phyloP scores from a whole-genome alignment of 2,797 vertebrate species.

The Myotis findleyi region DNA sequence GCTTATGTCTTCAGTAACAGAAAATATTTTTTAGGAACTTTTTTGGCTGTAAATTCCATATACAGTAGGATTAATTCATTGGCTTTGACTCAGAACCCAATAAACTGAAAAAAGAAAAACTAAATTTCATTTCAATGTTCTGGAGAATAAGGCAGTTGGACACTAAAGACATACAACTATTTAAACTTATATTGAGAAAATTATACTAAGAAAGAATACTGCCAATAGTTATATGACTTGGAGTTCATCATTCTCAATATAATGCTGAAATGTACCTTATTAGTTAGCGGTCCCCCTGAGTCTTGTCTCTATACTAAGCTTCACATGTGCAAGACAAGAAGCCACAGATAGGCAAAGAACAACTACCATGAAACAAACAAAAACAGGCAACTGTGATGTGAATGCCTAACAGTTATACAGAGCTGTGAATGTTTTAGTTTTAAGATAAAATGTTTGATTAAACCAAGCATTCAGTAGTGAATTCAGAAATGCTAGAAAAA shows the following conservation, averaged over 20 bases:
- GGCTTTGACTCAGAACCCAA: conserved; percentile 44
- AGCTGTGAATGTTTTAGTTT: not conserved
- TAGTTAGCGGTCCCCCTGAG: not conserved
- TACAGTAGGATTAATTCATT: conserved; percentile 64
- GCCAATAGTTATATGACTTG: not conserved
- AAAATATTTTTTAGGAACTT: conserved; percentile 71
- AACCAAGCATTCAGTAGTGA: not conserved
- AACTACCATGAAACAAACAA: not conserved
- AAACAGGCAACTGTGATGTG: not conserved
- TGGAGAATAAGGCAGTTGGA: conserved; percentile 8
- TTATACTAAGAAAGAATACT: conserved; percentile 50
- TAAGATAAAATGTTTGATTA: not conserved
- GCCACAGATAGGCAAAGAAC: not conserved
- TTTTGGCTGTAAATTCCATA: conserved; percentile 49
- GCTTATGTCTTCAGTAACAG: conserved; percentile 50
- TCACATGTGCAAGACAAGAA: not conserved
- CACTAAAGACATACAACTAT: not conserved
- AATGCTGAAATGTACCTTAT: conserved; percentile 35
- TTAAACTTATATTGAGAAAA: conserved; percentile 37
- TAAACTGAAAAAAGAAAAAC: conserved; percentile 69
- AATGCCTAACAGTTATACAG: not conserved
- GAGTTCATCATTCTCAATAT: not conserved
- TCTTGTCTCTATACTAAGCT: not conserved
- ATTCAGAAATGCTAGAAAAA: not conserved
- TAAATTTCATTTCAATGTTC: conserved; percentile 64